Evolutionary conservation across 2,888 invertebrate genomes (phyloP).

Genomic region (Gandaritis pyraliata): DNA sequence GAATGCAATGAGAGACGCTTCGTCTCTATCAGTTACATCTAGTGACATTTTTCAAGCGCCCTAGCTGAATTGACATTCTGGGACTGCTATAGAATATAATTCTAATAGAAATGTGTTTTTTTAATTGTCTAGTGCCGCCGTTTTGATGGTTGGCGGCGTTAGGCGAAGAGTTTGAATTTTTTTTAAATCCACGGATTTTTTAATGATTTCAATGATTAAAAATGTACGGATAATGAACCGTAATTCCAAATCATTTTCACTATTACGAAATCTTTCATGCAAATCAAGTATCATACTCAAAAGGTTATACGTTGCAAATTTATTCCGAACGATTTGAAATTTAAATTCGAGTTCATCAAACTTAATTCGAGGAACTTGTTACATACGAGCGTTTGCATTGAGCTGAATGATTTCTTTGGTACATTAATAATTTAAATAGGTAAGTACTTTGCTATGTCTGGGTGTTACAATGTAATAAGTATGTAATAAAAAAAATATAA

Average conservation of each 20-base stretch:
- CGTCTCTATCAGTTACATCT: no score
- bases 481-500: no score
- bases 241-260: constrained; percentile 5
- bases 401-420: constrained; percentile 11
- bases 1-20: neutral
- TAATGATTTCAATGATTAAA: no score
- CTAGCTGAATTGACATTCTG: no score
- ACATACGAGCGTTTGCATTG: constrained; percentile 56
- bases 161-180: no score
- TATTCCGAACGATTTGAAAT: constrained; percentile 76
- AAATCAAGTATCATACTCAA: constrained; percentile 43
- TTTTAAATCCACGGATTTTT: no score
- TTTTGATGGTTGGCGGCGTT: no score
- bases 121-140: no score
- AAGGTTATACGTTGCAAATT: constrained; percentile 73
- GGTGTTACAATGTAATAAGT: no score
- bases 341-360: constrained; percentile 78
- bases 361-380: constrained; percentile 63
- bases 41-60: neutral
- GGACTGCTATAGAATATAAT: no score
- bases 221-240: neutral
- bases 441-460: neutral
- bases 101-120: no score
- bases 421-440: neutral
- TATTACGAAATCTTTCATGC: constrained; percentile 8